Base-by-base conservation (phyloP, 2,113 vertebrate genomes). In the Gracilinanus agilis region DNA sequence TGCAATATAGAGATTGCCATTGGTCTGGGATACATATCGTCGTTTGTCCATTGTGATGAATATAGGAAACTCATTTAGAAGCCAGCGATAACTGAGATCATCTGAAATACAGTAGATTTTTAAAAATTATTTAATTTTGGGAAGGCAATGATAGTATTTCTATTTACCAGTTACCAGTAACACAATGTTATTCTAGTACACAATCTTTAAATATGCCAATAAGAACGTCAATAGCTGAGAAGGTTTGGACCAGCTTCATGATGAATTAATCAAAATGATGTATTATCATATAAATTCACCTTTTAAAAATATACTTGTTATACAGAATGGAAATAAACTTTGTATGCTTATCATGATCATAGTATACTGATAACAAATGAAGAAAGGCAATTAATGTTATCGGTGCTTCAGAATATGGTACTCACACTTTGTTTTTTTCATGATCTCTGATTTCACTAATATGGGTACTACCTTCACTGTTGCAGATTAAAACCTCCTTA, bases 1-100 rank as follows among this genome's bases (percentile, higher is more conserved):
- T 55, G 99, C 99, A 96, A 99, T 99, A 97, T 99, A 99, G 91
- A 99, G 99, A 98, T 99, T 99, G 90, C 99, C 99, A 0, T 99
- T 99, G 0, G 98, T 99, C 98, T 99, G 99, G 44, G 99, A 99
- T 94, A 99, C 99, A 98, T 99, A 99, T 94, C 99, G 99, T 12
- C 99, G 98, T 93, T 99, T 99, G 98, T 99, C 99, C 99, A 99
- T 97, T 21, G 98, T 97, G 98, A 99, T 99, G 98, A 99, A 99
- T n/a, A 98, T 99, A 27, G 99, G 99, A 97, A 99, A 99, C 96
- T 99, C 99, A 89, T 99, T 99, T 91, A 99, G 98, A 98, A 99
- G 99, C 99, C 99, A 99, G 97, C 99, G 99, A 95, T 99, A 99
- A 94, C 99, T 99, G 97, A 99, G 99, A 97, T 99, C 99, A 96